phyloP scores from a whole-genome alignment of 2,888 invertebrate species.

The Noctua janthe region DNA sequence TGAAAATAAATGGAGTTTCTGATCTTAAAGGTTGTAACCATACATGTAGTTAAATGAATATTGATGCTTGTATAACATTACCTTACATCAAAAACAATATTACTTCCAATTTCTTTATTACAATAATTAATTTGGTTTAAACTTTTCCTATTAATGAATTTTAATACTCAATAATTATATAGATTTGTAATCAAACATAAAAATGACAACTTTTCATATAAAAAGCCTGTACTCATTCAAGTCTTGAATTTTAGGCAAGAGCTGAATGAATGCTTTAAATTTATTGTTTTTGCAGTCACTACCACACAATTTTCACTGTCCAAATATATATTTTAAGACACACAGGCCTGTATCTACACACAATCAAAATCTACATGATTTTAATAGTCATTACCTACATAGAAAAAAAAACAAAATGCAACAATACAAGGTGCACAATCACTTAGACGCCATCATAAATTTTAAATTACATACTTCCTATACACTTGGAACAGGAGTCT shows the following conservation, averaged over 20 bases:
- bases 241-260: neutral
- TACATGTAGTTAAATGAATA: neutral
- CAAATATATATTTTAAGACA: neutral
- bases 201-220: neutral
- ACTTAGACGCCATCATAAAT: conserved; percentile 41
- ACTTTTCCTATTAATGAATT: neutral
- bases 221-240: neutral
- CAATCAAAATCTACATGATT: neutral
- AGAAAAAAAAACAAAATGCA: conserved; percentile 17
- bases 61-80: neutral
- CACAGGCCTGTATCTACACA: neutral
- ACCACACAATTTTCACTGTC: neutral
- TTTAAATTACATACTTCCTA: conserved; percentile 5
- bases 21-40: neutral
- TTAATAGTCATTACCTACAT: neutral
- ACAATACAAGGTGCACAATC: neutral
- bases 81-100: neutral
- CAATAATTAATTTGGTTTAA: neutral
- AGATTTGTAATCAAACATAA: neutral
- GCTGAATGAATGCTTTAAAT: neutral
- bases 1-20: conserved; percentile 26
- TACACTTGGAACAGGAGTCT: neutral
- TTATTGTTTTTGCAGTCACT: conserved; percentile 12
- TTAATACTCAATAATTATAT: neutral
- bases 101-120: neutral